Percentiles rank a stretch among this genome's conserved stretches.
These are phyloP conservation scores for Cyprinodon variegatus DNA, from an alignment of 2,113 vertebrate genomes.

Conservation along the genomic window DNA sequence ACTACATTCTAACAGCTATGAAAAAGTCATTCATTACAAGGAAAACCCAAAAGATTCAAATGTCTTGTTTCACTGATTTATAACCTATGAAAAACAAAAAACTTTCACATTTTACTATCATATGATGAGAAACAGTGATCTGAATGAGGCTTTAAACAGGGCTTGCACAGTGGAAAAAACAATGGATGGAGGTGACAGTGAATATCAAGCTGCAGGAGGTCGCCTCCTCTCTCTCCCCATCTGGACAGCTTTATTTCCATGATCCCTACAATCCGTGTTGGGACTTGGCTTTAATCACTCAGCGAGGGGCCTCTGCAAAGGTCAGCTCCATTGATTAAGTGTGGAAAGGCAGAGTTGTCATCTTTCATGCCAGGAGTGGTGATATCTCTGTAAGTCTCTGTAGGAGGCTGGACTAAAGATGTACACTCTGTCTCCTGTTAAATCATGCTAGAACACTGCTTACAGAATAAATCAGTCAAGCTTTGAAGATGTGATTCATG, in stretches of 20 bases:
- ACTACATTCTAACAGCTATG: too few relatives aligned
- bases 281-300: constrained; percentile 80
- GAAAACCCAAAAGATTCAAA: not conserved
- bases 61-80: not conserved
- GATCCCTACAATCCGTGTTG: constrained; percentile 49
- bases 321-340: constrained; percentile 78
- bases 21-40: not conserved
- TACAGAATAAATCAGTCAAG: constrained; percentile 37
- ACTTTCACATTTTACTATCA: not conserved
- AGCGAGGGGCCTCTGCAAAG: constrained; percentile 76
- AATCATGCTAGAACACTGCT: constrained; percentile 37
- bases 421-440: constrained; percentile 34
- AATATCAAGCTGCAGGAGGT: constrained; percentile 39
- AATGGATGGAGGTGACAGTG: constrained; percentile 42
- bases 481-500: not conserved
- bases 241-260: constrained; percentile 58
- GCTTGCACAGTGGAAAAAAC: constrained; percentile 11
- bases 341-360: constrained; percentile 69
- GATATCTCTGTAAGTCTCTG: constrained; percentile 69
- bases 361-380: constrained; percentile 67
- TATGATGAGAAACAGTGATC: constrained; percentile 32
- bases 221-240: constrained; percentile 44
- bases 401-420: constrained; percentile 38
- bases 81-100: too few relatives aligned
- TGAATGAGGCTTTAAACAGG: constrained; percentile 12